Evolutionary conservation across 2,113 vertebrate genomes (phyloP).

Genomic region (Emydocephalus ijimae): DNA sequence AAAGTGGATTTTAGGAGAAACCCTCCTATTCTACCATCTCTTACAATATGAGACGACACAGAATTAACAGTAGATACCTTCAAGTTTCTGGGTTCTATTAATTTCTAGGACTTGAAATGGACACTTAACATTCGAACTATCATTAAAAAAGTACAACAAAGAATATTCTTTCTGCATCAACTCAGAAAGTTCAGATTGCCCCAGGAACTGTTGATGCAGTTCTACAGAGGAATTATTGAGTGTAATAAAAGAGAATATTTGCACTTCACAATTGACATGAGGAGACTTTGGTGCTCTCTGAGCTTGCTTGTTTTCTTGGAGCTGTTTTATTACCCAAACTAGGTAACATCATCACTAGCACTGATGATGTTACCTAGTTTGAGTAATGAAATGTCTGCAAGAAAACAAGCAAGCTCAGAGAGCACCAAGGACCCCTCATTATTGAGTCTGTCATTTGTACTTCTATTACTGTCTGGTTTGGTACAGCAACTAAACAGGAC

Average conservation of each 20-base stretch:
- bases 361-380: not conserved
- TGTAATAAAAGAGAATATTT: not conserved
- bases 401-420: not conserved
- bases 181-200: not conserved
- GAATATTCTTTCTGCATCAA: not conserved
- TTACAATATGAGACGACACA: not conserved
- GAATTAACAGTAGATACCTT: not conserved
- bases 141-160: not conserved
- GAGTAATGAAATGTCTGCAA: not conserved
- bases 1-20: not conserved
- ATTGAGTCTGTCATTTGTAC: not conserved
- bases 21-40: not conserved
- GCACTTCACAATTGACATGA: not conserved
- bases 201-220: not conserved
- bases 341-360: not conserved
- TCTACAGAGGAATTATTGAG: not conserved
- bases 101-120: not conserved
- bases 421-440: not conserved
- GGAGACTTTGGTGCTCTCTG: not conserved
- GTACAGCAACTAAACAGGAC: not conserved
- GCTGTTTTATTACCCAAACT: not conserved
- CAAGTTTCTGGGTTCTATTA: not conserved
- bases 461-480: not conserved
- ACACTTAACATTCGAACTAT: not conserved
- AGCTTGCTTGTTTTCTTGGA: not conserved